Evolutionary conservation across 1,140 invertebrate genomes (phyloP).

Genomic region (Zaprionus kolodkinae): DNA sequence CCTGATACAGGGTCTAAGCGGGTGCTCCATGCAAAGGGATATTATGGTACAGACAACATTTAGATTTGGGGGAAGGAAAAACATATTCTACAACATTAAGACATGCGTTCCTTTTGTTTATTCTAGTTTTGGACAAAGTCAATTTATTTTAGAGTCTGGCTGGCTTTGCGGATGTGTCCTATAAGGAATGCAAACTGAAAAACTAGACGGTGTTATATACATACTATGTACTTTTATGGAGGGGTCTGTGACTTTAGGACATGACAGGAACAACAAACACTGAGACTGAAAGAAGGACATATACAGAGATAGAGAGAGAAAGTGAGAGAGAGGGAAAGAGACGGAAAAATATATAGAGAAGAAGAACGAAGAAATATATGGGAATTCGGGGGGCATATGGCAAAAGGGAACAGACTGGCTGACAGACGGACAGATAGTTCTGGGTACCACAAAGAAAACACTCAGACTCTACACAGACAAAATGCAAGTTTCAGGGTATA

Average conservation of each 20-base stretch:
- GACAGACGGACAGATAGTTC: conserved; percentile 38
- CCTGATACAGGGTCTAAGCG: background rate
- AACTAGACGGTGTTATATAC: conserved; percentile 14
- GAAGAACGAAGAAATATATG: background rate
- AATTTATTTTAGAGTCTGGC: background rate
- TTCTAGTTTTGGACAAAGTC: conserved; percentile 16
- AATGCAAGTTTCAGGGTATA: conserved; percentile 52
- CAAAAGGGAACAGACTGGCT: conserved; percentile 26
- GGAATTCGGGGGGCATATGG: conserved; percentile 1
- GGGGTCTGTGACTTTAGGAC: conserved; percentile 31
- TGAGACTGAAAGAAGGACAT: conserved; percentile 31
- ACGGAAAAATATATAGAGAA: conserved; percentile 20
- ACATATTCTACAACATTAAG: background rate
- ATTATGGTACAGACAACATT: background rate
- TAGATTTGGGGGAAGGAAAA: background rate
- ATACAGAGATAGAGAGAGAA: conserved; percentile 26
- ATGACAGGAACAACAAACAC: conserved; percentile 59
- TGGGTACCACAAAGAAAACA: conserved; percentile 40
- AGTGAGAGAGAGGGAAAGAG: conserved; percentile 45
- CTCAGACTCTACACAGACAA: conserved; percentile 69
- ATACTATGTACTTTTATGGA: conserved; percentile 10
- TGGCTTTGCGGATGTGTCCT: conserved; percentile 16
- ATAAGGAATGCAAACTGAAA: conserved; percentile 23
- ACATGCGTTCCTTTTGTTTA: conserved; percentile 19
- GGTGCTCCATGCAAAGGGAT: conserved; percentile 14